These are phyloP conservation scores for Lasioglossum calceatum DNA, from an alignment of 2,888 invertebrate genomes.

Conservation along the genomic window DNA sequence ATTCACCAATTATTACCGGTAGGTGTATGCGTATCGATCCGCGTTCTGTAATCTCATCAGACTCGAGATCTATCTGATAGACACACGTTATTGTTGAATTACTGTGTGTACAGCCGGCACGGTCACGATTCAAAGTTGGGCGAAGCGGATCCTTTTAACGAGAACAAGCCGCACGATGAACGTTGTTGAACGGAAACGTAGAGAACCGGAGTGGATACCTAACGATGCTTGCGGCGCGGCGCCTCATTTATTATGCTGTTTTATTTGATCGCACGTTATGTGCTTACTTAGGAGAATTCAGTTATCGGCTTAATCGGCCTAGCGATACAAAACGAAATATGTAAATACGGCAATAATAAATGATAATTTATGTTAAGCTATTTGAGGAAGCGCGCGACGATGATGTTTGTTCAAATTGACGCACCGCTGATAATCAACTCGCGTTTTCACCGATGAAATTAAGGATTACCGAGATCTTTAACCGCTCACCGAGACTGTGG, in stretches of 20 bases:
- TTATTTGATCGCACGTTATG: neutral
- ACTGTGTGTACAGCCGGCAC: neutral
- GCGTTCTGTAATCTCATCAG: slow-evolving; percentile 57
- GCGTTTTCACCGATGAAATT: neutral
- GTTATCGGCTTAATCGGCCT: neutral
- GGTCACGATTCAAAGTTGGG: neutral
- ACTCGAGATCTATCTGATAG: slow-evolving; percentile 41
- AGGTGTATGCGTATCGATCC: slow-evolving; percentile 43
- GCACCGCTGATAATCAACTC: neutral
- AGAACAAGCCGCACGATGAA: neutral
- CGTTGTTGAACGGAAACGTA: neutral
- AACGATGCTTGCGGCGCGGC: neutral
- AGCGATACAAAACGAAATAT: neutral
- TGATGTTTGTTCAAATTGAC: neutral
- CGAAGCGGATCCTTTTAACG: neutral
- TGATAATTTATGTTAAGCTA: neutral
- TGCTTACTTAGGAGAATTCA: neutral
- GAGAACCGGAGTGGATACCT: neutral
- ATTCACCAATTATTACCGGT: slow-evolving; percentile 60
- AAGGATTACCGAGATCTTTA: neutral
- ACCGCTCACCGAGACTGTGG: neutral
- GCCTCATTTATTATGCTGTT: neutral
- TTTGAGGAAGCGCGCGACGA: no score
- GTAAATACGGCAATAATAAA: neutral
- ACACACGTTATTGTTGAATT: neutral